Percentiles rank a stretch among this genome's conserved stretches.
Conservation (phyloP, 2,797 vertebrate genomes). For the Tamandua tetradactyla region DNA sequence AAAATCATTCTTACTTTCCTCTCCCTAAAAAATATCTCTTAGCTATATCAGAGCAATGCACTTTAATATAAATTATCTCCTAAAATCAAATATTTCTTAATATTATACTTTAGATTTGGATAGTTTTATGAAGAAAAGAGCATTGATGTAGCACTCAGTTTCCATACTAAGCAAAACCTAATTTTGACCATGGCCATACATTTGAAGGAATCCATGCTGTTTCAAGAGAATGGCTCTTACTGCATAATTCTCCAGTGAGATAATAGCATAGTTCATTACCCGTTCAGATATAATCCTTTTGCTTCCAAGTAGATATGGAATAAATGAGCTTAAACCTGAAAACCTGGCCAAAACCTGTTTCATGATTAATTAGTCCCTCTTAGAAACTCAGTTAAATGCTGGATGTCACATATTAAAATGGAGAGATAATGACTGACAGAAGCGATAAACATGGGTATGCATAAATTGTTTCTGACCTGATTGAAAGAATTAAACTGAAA, state of each 20-base stretch:
- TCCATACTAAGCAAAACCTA: neutral
- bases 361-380: slow-evolving; percentile 58
- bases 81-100: neutral
- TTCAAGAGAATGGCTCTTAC: neutral
- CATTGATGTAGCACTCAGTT: neutral
- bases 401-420: slow-evolving; percentile 24
- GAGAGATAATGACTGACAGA: slow-evolving; percentile 34
- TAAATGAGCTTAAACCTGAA: slow-evolving; percentile 49
- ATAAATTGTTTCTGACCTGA: slow-evolving; percentile 11
- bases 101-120: neutral
- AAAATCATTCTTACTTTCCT: neutral
- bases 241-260: neutral
- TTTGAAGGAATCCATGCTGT: slow-evolving; percentile 33
- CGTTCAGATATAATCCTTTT: slow-evolving; percentile 40
- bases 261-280: slow-evolving; percentile 38
- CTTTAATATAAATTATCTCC: neutral
- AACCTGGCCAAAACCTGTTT: slow-evolving; percentile 47
- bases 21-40: neutral
- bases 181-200: slow-evolving; percentile 10
- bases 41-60: neutral
- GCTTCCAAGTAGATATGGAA: slow-evolving; percentile 34
- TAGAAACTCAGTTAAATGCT: slow-evolving; percentile 48
- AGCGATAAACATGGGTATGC: slow-evolving; percentile 31
- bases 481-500: slow-evolving; percentile 43
- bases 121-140: neutral